A percentile compares a stretch with the other conserved stretches of the same genome.
Conservation (phyloP, 2,888 invertebrate genomes). For the Icerya purchasi region DNA sequence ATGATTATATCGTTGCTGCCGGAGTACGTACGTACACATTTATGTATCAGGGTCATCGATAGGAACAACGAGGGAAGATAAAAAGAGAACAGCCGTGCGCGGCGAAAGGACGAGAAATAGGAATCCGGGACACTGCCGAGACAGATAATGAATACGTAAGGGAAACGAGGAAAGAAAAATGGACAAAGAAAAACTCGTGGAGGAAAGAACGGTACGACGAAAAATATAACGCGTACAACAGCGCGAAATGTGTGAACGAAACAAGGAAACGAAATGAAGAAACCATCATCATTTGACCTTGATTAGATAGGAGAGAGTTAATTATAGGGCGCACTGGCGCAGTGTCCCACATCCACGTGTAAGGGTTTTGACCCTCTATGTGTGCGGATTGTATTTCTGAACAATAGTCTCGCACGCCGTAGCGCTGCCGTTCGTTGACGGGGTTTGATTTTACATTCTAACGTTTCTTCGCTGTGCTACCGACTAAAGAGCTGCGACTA, state of each 20-base stretch:
- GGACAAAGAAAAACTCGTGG: not conserved
- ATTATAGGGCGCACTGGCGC: too few species aligned
- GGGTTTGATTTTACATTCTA: too few species aligned
- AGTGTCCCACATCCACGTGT: not conserved
- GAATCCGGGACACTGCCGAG: not conserved
- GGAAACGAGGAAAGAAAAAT: not conserved
- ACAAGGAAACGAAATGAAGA: too few species aligned
- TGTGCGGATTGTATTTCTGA: too few species aligned
- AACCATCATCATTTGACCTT: not conserved
- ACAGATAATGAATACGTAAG: not conserved
- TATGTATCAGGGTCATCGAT: not conserved
- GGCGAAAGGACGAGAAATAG: not conserved
- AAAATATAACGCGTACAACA: too few species aligned
- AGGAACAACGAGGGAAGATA: not conserved
- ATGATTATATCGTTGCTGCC: not conserved
- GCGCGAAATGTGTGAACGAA: too few species aligned
- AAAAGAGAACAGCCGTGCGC: too few species aligned
- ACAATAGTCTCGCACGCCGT: too few species aligned
- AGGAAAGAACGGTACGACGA: too few species aligned
- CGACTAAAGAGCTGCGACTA: too few species aligned
- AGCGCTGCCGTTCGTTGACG: too few species aligned
- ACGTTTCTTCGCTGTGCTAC: too few species aligned
- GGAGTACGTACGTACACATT: not conserved
- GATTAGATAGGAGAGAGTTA: not conserved
- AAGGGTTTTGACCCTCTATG: slow-evolving; percentile 10